These are phyloP conservation scores for Sesia apiformis DNA, from an alignment of 2,888 invertebrate genomes.

Conservation along the genomic window DNA sequence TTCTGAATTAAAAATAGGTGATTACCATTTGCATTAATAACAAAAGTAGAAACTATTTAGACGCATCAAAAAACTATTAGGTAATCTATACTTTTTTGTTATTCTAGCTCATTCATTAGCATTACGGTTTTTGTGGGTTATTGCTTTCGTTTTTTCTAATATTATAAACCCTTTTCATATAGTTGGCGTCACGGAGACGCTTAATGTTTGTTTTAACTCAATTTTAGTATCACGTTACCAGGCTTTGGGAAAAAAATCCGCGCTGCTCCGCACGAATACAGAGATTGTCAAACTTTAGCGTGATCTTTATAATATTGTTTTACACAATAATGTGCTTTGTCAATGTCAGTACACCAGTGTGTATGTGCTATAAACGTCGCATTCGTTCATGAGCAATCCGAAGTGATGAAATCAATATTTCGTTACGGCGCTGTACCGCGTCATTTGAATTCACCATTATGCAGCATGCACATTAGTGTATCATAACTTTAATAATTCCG, in stretches of 20 bases:
- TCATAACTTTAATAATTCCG: too few species aligned
- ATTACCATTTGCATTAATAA: too few species aligned
- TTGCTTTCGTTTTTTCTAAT: neutral
- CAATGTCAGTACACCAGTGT: neutral
- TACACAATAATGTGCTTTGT: constrained; percentile 6
- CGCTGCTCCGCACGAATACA: constrained; percentile 22
- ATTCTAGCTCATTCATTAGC: neutral
- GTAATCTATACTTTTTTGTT: too few species aligned
- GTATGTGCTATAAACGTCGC: neutral
- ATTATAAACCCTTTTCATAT: constrained; percentile 40
- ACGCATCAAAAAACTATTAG: too few species aligned
- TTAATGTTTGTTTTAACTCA: constrained; percentile 55
- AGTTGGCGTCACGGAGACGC: constrained; percentile 28
- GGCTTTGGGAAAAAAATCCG: constrained; percentile 51
- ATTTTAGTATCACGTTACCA: constrained; percentile 62
- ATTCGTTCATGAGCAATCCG: too few species aligned
- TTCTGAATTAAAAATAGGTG: too few species aligned
- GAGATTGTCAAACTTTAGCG: constrained; percentile 27
- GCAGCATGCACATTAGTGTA: too few species aligned
- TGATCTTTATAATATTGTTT: too few species aligned
- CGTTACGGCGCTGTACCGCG: too few species aligned
- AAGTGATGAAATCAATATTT: too few species aligned
- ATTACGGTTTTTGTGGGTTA: neutral
- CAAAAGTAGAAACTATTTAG: too few species aligned
- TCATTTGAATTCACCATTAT: too few species aligned